Evolutionary conservation across 2,888 invertebrate genomes (phyloP).

Genomic region (Pimpla rufipes): DNA sequence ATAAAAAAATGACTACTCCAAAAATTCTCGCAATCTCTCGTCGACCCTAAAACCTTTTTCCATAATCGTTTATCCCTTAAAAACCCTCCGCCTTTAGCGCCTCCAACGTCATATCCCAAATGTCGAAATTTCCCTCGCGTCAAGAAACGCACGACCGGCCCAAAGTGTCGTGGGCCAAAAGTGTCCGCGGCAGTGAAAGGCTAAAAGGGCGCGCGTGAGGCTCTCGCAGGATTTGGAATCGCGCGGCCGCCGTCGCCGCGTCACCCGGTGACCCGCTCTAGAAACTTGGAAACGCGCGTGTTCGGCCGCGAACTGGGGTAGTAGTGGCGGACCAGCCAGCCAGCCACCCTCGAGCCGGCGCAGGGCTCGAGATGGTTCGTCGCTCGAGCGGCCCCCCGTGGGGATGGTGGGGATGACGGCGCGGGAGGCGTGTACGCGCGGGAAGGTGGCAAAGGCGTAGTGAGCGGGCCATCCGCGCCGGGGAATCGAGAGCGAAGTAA

Average conservation of each 20-base stretch:
- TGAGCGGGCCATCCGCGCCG: conserved; percentile 44
- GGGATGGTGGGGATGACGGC: conserved; percentile 54
- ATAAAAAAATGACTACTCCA: too few species aligned
- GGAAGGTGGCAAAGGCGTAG: conserved; percentile 47
- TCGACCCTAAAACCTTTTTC: too few species aligned
- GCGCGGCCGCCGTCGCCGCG: conserved; percentile 65
- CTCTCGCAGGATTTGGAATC: conserved; percentile 56
- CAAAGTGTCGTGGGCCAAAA: too few species aligned
- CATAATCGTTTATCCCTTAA: too few species aligned
- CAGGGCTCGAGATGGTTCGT: conserved; percentile 58
- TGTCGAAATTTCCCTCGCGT: too few species aligned
- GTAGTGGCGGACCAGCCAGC: conserved; percentile 74
- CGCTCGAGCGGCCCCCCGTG: conserved; percentile 26
- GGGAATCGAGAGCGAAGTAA: conserved; percentile 55
- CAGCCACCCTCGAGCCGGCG: conserved; percentile 39
- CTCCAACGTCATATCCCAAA: too few species aligned
- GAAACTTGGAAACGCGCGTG: conserved; percentile 77
- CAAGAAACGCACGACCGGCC: too few species aligned
- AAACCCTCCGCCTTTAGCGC: too few species aligned
- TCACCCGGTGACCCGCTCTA: conserved; percentile 82
- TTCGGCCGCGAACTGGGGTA: conserved; percentile 79
- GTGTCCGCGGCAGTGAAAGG: too few species aligned
- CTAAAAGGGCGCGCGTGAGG: conserved; percentile 9
- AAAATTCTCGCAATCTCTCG: too few species aligned
- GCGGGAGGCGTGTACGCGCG: conserved; percentile 58